Base-by-base conservation (phyloP, 2,888 invertebrate genomes). In the Globia sparganii region DNA sequence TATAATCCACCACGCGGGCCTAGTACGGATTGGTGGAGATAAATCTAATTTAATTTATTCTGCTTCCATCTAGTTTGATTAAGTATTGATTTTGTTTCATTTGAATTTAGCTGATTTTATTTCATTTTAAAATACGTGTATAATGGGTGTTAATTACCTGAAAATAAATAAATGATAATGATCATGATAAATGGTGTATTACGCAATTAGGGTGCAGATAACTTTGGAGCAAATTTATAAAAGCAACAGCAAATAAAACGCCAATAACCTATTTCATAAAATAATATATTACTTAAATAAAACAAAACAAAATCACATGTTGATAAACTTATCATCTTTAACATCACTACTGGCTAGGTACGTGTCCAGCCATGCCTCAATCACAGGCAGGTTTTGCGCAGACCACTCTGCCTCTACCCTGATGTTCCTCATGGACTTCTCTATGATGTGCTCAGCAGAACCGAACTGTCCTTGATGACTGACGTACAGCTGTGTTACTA, bases 341-440 rank as follows among this genome's bases (percentile, higher is more conserved):
- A 91, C 90, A n/a, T 88, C 85, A 21, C 89, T 89, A 5, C 78
- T 91, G 2, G 91, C 91, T 2, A 94, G 87, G 53, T 92, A 94
- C 2, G 76, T 83, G 78, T 97, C 97, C 4, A 98, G 93, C 98
- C 98, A 98, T 18, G 96, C 94, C 80, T 98, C 97, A 61, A 98
- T 98, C 0, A 98, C 97, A 0, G 98, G 98, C 8, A 98, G 92
- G 90, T 98, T 98, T 72, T 97, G 97, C 72, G 97, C 97, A 56
- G 98, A 98, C 98, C 98, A 98, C 88, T 97, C 97, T 0, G 97
- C 97, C 90, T 98, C 98, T 88, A 98, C 98, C 86, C 97, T 97
- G 64, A 98, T 98, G 82, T 97, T 98, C 87, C 97, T 97, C 89
- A 98, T 93, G 0, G 98, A 98, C 85, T 98, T 98, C 89, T 98